Conservation (phyloP, 2,888 invertebrate species). For the Folsomia candida region DNA sequence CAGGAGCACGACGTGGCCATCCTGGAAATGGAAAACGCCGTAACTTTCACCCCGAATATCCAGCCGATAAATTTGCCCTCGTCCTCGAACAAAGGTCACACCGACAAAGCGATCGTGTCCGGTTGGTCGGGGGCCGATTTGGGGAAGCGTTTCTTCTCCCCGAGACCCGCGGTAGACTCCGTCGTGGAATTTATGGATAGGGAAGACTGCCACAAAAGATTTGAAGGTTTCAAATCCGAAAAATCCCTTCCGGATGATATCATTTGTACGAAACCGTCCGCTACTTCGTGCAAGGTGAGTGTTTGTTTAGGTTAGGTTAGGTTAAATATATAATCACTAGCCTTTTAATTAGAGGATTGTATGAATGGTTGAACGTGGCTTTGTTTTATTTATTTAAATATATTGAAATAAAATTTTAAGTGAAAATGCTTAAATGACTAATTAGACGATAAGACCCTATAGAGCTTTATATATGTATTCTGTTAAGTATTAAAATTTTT, state of each 20-base stretch:
- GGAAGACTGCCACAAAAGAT: slow-evolving; percentile 27
- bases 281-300: slow-evolving; percentile 33
- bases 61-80: slow-evolving; percentile 31
- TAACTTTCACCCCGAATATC: slow-evolving; percentile 28
- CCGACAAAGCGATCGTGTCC: slow-evolving; percentile 31
- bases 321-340: too few species aligned
- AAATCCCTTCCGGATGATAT: slow-evolving; percentile 27
- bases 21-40: slow-evolving; percentile 30
- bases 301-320: too few species aligned
- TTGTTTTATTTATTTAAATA: too few species aligned
- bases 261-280: slow-evolving; percentile 29
- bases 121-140: slow-evolving; percentile 43
- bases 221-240: slow-evolving; percentile 33
- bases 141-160: slow-evolving; percentile 27
- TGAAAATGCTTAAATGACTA: too few species aligned
- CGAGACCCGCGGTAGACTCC: slow-evolving; percentile 25
- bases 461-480: too few species aligned
- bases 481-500: too few species aligned
- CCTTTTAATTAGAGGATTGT: too few species aligned
- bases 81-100: slow-evolving; percentile 6
- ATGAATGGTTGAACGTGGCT: too few species aligned
- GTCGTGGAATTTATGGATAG: slow-evolving; percentile 37
- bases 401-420: too few species aligned
- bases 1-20: slow-evolving; percentile 40
- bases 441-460: too few species aligned